phyloP scores from a whole-genome alignment of 2,113 vertebrate species.

The Quiscalus mexicanus region DNA sequence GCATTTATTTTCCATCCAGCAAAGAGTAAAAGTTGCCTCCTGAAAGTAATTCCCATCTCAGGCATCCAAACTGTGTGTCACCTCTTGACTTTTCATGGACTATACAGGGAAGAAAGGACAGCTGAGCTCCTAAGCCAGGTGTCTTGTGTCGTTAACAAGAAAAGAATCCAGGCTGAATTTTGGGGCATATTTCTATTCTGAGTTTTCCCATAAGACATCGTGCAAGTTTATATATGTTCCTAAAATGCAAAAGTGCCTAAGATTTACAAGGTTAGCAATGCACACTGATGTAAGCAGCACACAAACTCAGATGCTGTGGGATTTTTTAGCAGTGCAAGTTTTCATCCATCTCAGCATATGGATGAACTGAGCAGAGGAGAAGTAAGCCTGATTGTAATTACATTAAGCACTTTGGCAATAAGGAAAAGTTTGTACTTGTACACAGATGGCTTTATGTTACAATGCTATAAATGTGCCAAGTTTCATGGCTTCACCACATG shows the following conservation, averaged over 20 bases:
- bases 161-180: neutral
- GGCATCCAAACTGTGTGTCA: neutral
- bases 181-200: slow-evolving; percentile 19
- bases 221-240: neutral
- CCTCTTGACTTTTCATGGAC: neutral
- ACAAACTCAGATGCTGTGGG: slow-evolving; percentile 39
- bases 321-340: slow-evolving; percentile 59
- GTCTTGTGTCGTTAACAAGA: neutral
- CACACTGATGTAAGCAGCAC: slow-evolving; percentile 36
- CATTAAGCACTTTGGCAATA: slow-evolving; percentile 58
- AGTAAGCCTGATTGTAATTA: slow-evolving; percentile 70
- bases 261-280: slow-evolving; percentile 46
- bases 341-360: slow-evolving; percentile 44
- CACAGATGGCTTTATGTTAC: slow-evolving; percentile 65
- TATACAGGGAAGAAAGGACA: neutral
- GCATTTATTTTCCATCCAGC: neutral
- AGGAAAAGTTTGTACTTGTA: slow-evolving; percentile 61
- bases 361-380: slow-evolving; percentile 47
- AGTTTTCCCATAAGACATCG: neutral
- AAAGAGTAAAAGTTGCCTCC: neutral
- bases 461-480: slow-evolving; percentile 58
- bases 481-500: slow-evolving; percentile 30
- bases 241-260: neutral
- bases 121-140: neutral
- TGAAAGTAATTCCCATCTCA: neutral